Base-by-base conservation (phyloP, 2,797 vertebrate genomes). In the Onychomys leucogaster region DNA sequence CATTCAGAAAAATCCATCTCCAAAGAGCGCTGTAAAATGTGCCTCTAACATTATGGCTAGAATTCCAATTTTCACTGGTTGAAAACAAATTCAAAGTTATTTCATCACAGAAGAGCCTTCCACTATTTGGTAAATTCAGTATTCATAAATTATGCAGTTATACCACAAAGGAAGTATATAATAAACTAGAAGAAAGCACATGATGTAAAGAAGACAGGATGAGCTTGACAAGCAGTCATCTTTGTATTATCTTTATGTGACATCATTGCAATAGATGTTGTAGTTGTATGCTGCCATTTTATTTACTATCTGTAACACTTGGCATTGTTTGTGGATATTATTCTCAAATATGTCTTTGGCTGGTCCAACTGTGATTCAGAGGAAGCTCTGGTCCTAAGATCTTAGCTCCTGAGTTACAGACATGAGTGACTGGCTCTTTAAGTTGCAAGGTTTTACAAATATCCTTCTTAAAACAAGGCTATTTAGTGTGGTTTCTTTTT, bases 381-480 rank as follows among this genome's bases (percentile, higher is more conserved):
- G 73, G 25, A 65, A 90, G 71, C 86, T 67, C 83, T 82, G 69
- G 34, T 46, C 86, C 78, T 34, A 77, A 96, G 34, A 96, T 5
- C 5, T n/a, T 29, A 71, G 96, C 34, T 83, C 89, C 91, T 89
- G 91, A 97, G 93, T 90, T 80, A 92, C 27, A 96, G 91, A 85
- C 65, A 57, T 25, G 91, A 89, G 63, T 25, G 92, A 89, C 76
- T 89, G 61, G 0, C 63, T 94, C 82, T 93, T 81, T 82, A 96
- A 95, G 96, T 71, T 95, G 69, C 29, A 76, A 94, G 75, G 11
- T 57, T 95, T 96, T 75, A 83, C 46, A 97, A 93, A 78, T 89
- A 80, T 82, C 80, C 95, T 97, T 92, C 59, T 95, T 97, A 89
- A 92, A 97, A 97, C 6, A 94, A 76, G 87, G 90, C 19, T 94